phyloP scores from a whole-genome alignment of 1,140 invertebrate genomes.

The Gryllus bimaculatus region DNA sequence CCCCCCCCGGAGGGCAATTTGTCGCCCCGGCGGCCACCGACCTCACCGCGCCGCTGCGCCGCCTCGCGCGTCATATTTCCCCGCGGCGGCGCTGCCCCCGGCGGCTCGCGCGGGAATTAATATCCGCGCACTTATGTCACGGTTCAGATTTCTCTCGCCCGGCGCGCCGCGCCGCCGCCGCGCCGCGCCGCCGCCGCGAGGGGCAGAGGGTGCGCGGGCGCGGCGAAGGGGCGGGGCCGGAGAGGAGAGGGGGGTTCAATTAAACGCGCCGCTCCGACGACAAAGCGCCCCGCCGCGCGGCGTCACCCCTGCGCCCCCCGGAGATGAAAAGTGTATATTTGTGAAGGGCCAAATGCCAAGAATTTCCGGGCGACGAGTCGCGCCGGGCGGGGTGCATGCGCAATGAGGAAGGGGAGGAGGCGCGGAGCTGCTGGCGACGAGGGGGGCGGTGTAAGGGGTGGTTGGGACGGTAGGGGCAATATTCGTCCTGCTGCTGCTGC shows the following conservation, averaged over 20 bases:
- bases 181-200: no score
- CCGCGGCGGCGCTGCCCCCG: no score
- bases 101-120: background rate
- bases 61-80: background rate
- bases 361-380: slow-evolving; percentile 2
- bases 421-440: background rate
- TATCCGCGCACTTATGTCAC: slow-evolving; percentile 3
- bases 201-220: background rate
- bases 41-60: background rate
- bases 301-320: no score
- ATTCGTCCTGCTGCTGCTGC: no score
- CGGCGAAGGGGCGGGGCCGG: background rate
- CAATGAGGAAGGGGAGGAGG: background rate
- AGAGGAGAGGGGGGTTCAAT: background rate
- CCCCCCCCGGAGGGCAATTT: background rate
- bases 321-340: slow-evolving; percentile 1
- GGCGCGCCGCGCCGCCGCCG: no score
- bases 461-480: background rate
- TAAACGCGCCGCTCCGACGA: background rate
- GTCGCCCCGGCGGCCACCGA: background rate
- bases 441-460: no score
- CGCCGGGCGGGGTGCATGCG: background rate
- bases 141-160: background rate
- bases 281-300: background rate
- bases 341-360: background rate